Conservation (phyloP, 1,140 invertebrate species). For the Charaxes varanes region DNA sequence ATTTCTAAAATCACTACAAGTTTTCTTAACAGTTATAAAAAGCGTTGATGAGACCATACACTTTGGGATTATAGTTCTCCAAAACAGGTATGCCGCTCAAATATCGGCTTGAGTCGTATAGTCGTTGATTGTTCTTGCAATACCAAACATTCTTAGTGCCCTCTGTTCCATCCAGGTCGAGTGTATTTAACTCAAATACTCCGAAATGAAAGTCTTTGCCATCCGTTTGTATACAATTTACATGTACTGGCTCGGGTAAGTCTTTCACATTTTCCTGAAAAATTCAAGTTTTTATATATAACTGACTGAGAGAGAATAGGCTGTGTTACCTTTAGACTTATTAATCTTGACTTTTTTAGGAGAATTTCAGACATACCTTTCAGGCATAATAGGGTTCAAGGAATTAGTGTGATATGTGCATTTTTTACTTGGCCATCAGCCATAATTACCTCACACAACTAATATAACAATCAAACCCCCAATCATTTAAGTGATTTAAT, state of each 20-base stretch:
- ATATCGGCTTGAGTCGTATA: conserved; percentile 82
- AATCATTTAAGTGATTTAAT: no score
- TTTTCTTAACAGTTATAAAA: conserved; percentile 78
- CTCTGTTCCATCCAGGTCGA: conserved; percentile 77
- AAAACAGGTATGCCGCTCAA: conserved; percentile 78
- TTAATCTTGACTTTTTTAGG: no score
- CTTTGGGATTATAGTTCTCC: conserved; percentile 83
- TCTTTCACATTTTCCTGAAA: conserved; percentile 77
- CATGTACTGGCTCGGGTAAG: conserved; percentile 84
- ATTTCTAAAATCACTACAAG: conserved; percentile 12
- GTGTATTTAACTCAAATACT: conserved; percentile 89
- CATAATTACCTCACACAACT: no score
- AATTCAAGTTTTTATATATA: conserved; percentile 30
- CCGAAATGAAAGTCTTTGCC: conserved; percentile 85
- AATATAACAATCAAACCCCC: no score
- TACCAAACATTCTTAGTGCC: conserved; percentile 89
- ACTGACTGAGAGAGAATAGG: no score
- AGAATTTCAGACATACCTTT: no score
- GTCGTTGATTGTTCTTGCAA: conserved; percentile 76
- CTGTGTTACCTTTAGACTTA: no score
- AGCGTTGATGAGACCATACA: conserved; percentile 84
- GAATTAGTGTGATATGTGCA: no score
- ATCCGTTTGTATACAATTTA: conserved; percentile 88
- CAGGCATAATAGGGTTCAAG: no score
- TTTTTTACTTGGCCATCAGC: no score